Evolutionary conservation across 2,888 invertebrate genomes (phyloP), one percentile per base, ranked within the genome.

Genomic region (Mechanitis messenoides): DNA sequence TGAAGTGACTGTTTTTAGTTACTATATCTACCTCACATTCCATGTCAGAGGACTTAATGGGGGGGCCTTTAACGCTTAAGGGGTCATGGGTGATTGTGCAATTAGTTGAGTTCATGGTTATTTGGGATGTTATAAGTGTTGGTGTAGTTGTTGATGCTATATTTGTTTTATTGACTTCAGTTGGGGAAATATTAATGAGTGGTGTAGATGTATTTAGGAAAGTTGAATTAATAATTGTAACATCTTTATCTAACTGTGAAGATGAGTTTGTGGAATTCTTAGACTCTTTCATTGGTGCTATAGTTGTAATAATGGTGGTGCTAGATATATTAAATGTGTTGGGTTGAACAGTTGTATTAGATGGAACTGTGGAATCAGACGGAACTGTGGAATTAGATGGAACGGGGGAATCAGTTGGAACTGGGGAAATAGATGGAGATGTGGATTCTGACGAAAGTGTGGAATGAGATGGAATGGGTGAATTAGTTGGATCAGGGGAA

Each of bases 1-100:
- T 76, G 9, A 83, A 71, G 33, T 76, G 71, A 33, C 74, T 56
- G 0, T 77, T 68, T 60, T 72, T 81, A 1, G 84, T 85, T 31
- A 73, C 71, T 5, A 89, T 87, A 61, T 85, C 84, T 0, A 89
- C 80, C 35, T 73, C 71, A 67, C 89, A 89, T 64, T 83, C 76
- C 74, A 81, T 82, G 1, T 77, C 69, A n/a, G 74, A 69, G 4
- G 76, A 55, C 57, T 82, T 75, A 0, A 83, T 57, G 5, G 73
- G 71, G 3, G 81, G 74, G 1, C 88, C 88, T 67, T 79, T 83
- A 1, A 79, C 72, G 2, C 50, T 69, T 33, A 88, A 53, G 1
- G 89, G 88, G 69, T 89, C 89, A 1, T 78, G 77, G 6, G 72
- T 66, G 2, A 76, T 66, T 28, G 68, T 70, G 5, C 77, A 75